A percentile compares a stretch with the other conserved stretches of the same genome.
Conservation (phyloP, 2,888 invertebrate species). For the Rambutsinella grinnellia region DNA sequence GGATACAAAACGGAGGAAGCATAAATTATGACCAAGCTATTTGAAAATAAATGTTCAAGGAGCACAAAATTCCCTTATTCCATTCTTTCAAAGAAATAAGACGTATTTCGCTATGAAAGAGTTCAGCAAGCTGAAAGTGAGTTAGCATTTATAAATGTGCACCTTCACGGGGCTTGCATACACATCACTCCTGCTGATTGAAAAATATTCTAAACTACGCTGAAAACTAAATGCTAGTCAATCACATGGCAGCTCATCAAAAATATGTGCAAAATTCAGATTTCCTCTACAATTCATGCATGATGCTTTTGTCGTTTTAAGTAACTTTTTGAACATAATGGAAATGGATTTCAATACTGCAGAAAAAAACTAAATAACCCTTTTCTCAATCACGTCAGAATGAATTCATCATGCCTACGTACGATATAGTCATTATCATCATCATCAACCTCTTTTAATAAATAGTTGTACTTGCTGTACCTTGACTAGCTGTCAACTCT, state of each 20-base stretch:
- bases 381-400: constrained; percentile 32
- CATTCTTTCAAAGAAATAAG: neutral
- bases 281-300: constrained; percentile 29
- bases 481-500: neutral
- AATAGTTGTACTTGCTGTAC: constrained; percentile 13
- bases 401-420: neutral
- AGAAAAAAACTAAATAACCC: constrained; percentile 8
- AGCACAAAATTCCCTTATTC: neutral
- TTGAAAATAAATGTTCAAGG: neutral
- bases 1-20: too few relatives aligned
- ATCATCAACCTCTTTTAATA: constrained; percentile 8
- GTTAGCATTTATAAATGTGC: constrained; percentile 21
- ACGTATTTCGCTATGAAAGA: neutral
- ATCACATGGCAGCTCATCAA: neutral
- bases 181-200: neutral
- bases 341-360: neutral
- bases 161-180: constrained; percentile 22
- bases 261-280: constrained; percentile 25
- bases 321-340: neutral
- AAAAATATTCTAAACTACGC: neutral
- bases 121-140: constrained; percentile 21
- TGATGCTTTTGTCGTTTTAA: constrained; percentile 17
- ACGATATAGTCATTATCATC: too few relatives aligned
- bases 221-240: too few relatives aligned
- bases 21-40: neutral